Evolutionary conservation across 1,140 invertebrate species (phyloP).

Genomic region (Hirudo medicinalis): DNA sequence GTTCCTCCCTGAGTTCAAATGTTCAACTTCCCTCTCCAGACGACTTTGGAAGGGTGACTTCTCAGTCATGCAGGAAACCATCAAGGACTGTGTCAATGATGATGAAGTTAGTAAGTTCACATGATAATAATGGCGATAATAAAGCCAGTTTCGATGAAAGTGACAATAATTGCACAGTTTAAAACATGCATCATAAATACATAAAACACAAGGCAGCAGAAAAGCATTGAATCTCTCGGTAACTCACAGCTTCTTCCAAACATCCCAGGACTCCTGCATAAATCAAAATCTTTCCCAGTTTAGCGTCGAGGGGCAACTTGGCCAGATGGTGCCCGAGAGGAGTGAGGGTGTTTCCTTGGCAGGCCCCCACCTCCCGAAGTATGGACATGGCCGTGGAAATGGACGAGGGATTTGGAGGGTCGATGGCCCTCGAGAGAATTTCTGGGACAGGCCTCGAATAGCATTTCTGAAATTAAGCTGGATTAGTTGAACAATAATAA

Average conservation of each 20-base stretch:
- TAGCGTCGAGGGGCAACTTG: slow-evolving; percentile 78
- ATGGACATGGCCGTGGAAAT: slow-evolving; percentile 31
- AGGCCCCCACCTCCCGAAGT: slow-evolving; percentile 29
- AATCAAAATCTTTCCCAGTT: slow-evolving; percentile 87
- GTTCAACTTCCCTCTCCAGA: slow-evolving; percentile 29
- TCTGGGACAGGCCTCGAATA: slow-evolving; percentile 31
- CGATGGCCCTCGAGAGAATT: slow-evolving; percentile 31
- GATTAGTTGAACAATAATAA: neutral
- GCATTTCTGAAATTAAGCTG: slow-evolving; percentile 31
- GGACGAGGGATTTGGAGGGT: slow-evolving; percentile 29
- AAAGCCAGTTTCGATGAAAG: neutral
- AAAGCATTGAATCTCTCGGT: neutral
- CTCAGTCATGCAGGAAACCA: slow-evolving; percentile 36
- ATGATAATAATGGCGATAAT: neutral
- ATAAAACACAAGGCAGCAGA: neutral
- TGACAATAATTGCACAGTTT: neutral
- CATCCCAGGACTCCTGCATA: slow-evolving; percentile 40
- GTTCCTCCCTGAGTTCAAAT: slow-evolving; percentile 31
- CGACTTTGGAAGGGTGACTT: slow-evolving; percentile 38
- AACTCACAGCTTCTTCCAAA: slow-evolving; percentile 26
- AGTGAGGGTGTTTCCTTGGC: slow-evolving; percentile 49
- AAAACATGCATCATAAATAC: too few relatives aligned
- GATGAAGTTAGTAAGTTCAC: neutral
- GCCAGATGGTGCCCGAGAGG: slow-evolving; percentile 71
- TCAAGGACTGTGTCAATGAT: slow-evolving; percentile 30